Base-by-base conservation (phyloP, 2,888 invertebrate genomes). In the Celastrina argiolus region DNA sequence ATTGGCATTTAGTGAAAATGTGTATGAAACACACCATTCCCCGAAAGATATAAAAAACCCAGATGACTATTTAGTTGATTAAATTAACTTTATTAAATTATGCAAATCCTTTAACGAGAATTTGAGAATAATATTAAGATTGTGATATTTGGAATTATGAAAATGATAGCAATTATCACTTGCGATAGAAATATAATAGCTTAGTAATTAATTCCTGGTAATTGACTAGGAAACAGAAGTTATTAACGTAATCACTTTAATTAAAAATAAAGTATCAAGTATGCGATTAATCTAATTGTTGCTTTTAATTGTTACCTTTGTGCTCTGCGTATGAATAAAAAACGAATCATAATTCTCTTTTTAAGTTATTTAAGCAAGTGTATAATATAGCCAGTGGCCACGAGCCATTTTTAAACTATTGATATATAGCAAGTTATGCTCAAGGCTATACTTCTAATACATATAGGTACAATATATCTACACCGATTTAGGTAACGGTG, bases 221-320 rank as follows among this genome's bases (percentile, higher is more conserved):
- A 51, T 51, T 51, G 51, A 51, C 22, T 22, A 51, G 51, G 51
- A 51, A 51, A 51, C 22, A 14, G 51, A 26, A 18, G 22, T 51
- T 51, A 26, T 51, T 26, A 51, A 22, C 26, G 51, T 51, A 51
- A 51, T 51, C 26, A 51, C 51, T 26, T 26, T 51, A 51, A 51
- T 51, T 26, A 51, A 26, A 26, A 51, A 51, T 51, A 12, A 22
- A 26, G 51, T 26, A 51, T 51, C 51, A 26, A 22, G 51, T 51
- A 51, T 51, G 51, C 51, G 51, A 51, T 51, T 51, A 26, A 10
- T 26, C 51, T 51, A 14, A 26, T 51, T 51, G 51, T 51, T 22
- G 51, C 22, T 51, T 12, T 18, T 45, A 51, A 31, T 18, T 45
- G 45, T 51, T 26, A 51, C 51, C 36, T 51, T 51, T 51, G 10